Conservation (phyloP, 2,888 invertebrate species). For the Pinctada fucata region DNA sequence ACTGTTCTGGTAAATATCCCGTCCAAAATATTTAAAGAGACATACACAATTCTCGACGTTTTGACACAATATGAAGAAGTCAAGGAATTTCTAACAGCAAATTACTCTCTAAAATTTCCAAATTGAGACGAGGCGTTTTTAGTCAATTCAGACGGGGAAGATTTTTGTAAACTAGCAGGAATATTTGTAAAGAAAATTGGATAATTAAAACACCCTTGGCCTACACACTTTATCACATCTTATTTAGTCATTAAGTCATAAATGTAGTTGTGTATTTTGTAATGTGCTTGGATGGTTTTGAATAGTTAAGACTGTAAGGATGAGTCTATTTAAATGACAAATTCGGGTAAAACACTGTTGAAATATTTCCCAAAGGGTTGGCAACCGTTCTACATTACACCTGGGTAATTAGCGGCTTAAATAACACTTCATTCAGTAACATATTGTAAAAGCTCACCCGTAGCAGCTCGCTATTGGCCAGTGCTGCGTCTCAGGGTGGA, state of each 20-base stretch:
- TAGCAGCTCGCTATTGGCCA: conserved; percentile 30
- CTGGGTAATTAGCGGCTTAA: conserved; percentile 1
- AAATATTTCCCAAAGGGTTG: not conserved
- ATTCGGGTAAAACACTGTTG: not conserved
- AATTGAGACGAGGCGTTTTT: too few relatives aligned
- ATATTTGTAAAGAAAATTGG: conserved; percentile 1
- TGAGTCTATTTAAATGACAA: conserved; percentile 3
- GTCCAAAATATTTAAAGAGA: too few relatives aligned
- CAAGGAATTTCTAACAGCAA: too few relatives aligned
- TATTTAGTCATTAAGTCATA: not conserved
- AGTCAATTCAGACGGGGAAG: too few relatives aligned
- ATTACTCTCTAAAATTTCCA: too few relatives aligned
- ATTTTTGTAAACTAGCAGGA: not conserved
- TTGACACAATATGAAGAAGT: too few relatives aligned
- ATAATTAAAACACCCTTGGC: not conserved
- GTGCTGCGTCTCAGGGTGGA: conserved; percentile 30
- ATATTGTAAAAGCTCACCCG: conserved; percentile 4
- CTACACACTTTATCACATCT: not conserved
- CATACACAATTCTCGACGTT: too few relatives aligned
- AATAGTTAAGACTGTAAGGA: not conserved
- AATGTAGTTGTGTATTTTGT: not conserved
- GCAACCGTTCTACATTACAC: not conserved
- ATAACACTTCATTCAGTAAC: conserved; percentile 4
- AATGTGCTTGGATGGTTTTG: not conserved
- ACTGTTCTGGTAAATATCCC: too few relatives aligned